Conservation (phyloP, 2,113 vertebrate genomes). For the Sisor rabdophorus region DNA sequence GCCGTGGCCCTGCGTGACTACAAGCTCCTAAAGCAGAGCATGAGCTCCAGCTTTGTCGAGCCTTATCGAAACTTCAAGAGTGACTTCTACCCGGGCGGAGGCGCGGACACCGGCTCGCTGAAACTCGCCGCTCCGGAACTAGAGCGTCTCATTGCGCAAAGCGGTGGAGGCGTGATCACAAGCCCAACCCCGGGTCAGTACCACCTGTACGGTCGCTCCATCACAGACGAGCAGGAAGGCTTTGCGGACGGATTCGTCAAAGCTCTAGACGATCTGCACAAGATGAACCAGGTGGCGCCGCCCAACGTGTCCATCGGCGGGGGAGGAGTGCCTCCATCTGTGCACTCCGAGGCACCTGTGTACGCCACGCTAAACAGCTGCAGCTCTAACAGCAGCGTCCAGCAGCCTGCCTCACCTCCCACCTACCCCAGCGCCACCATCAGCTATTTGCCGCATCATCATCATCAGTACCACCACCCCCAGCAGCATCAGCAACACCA, state of each 20-base stretch:
- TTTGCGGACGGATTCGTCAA: conserved; percentile 87
- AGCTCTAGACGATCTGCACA: conserved; percentile 89
- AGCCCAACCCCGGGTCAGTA: conserved; percentile 77
- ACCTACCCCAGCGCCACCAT: conserved; percentile 70
- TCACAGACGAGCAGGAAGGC: conserved; percentile 85
- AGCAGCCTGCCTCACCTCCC: conserved; percentile 52
- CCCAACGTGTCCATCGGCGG: conserved; percentile 84
- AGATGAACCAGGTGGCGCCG: conserved; percentile 88
- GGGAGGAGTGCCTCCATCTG: conserved; percentile 63
- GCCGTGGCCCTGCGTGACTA: conserved; percentile 76
- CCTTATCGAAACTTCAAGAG: conserved; percentile 79
- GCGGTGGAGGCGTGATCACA: conserved; percentile 85
- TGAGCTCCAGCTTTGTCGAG: conserved; percentile 82
- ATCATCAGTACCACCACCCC: conserved; percentile 60
- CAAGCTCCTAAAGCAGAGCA: conserved; percentile 83
- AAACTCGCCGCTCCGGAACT: conserved; percentile 86
- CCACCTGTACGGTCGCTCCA: conserved; percentile 73
- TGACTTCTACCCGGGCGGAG: conserved; percentile 66
- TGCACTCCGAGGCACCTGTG: conserved; percentile 75
- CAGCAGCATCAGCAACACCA: conserved; percentile 68
- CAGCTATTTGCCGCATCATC: conserved; percentile 75
- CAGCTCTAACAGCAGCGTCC: conserved; percentile 62
- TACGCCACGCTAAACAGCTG: conserved; percentile 85
- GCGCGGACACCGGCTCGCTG: conserved; percentile 73
- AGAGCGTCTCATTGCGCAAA: conserved; percentile 86